Conservation (phyloP, 2,113 vertebrate species). For the Trachemys scripta region DNA sequence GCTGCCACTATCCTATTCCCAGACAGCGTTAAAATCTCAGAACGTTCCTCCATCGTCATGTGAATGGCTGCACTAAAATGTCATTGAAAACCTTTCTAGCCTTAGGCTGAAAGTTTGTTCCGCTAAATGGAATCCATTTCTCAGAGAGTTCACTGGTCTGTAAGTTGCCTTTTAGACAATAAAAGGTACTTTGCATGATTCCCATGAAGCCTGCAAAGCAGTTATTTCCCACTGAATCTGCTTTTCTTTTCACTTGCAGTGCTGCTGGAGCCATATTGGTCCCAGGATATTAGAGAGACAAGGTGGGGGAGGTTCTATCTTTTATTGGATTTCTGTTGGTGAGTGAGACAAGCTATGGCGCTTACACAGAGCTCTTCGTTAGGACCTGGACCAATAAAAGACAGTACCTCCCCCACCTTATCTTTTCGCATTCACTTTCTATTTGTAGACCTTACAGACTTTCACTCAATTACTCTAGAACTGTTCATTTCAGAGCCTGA, state of each 20-base stretch:
- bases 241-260: neutral
- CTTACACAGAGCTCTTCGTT: neutral
- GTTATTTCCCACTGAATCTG: neutral
- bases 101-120: neutral
- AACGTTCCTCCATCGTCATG: neutral
- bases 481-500: neutral
- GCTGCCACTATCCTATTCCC: neutral
- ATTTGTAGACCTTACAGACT: neutral
- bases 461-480: slow-evolving; percentile 8
- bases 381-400: neutral
- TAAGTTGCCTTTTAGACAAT: neutral
- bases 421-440: neutral
- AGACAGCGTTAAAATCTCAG: neutral
- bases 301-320: neutral
- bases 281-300: neutral
- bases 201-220: neutral
- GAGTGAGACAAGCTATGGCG: neutral
- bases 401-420: neutral
- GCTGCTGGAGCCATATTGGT: neutral
- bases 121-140: neutral
- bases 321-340: neutral
- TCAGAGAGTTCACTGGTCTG: neutral
- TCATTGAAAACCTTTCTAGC: neutral
- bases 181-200: neutral
- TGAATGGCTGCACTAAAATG: neutral